Evolutionary conservation across 2,888 invertebrate species (phyloP).

Genomic region (Plutella xylostella): DNA sequence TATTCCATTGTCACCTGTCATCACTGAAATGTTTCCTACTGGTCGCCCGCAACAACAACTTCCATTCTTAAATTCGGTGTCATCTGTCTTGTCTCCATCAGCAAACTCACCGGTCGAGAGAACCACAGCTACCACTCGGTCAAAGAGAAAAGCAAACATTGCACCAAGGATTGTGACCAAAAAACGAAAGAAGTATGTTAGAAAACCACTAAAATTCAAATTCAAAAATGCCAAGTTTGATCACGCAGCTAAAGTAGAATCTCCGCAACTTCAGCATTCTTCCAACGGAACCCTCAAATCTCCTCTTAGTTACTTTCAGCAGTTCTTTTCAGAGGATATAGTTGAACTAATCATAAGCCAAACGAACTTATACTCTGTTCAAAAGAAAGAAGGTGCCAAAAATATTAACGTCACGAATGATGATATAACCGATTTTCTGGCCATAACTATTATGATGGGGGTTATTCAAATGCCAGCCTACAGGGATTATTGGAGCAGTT

Average conservation of each 20-base stretch:
- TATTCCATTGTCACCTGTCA: not conserved
- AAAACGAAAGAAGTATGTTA: not conserved
- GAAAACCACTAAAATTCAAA: not conserved
- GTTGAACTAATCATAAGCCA: not conserved
- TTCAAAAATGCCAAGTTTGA: not conserved
- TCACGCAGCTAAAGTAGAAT: not conserved
- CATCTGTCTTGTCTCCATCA: not conserved
- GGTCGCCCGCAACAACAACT: not conserved
- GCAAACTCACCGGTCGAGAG: not conserved
- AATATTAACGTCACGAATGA: not conserved
- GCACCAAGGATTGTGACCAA: not conserved
- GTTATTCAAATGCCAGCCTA: not conserved
- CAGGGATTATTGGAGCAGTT: not conserved
- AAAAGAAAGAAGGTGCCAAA: not conserved
- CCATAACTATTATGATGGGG: constrained; percentile 1
- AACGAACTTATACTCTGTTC: not conserved
- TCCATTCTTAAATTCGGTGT: not conserved
- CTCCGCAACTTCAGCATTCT: not conserved
- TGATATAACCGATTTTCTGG: not conserved
- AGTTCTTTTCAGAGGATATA: not conserved
- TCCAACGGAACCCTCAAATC: not conserved
- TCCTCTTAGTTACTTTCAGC: not conserved
- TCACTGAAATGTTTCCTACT: not conserved
- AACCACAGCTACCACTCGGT: not conserved
- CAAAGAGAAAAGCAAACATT: too few relatives aligned